Evolutionary conservation across 2,797 vertebrate species (phyloP).

Genomic region (Halcyon badia): DNA sequence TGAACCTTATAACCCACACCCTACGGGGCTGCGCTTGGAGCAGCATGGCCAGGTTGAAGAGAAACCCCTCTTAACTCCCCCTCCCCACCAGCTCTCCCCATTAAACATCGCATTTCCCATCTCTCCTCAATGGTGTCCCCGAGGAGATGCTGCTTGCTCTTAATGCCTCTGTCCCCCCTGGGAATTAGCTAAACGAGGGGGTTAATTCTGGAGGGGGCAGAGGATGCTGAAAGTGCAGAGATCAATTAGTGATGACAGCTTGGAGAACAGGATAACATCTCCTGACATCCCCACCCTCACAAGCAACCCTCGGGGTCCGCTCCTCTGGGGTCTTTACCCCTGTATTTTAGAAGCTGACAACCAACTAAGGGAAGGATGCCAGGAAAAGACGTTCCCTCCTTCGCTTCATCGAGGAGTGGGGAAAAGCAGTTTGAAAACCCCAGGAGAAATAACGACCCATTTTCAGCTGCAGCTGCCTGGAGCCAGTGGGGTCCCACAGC

Average conservation of each 20-base stretch:
- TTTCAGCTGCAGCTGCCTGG: not conserved
- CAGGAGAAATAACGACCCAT: not conserved
- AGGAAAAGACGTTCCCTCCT: not conserved
- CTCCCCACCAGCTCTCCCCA: not conserved
- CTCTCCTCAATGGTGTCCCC: not conserved
- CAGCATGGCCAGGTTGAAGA: fast-evolving
- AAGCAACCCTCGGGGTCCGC: fast-evolving
- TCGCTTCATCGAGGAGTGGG: not conserved
- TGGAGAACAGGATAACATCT: not conserved
- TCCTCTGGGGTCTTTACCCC: not conserved
- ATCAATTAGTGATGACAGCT: not conserved
- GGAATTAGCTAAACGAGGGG: not conserved
- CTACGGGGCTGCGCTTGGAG: not conserved
- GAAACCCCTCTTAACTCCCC: not conserved
- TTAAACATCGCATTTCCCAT: conserved; percentile 32
- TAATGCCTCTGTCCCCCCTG: not conserved
- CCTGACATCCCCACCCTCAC: fast-evolving
- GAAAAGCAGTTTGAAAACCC: not conserved
- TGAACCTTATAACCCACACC: not conserved
- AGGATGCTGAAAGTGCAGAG: not conserved
- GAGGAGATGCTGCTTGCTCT: not conserved
- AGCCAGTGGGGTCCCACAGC: not conserved
- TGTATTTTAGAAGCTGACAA: not conserved
- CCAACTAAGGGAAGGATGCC: fast-evolving
- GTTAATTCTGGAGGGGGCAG: not conserved